These are phyloP conservation scores for Calcarius lapponicus DNA, from an alignment of 2,797 vertebrate genomes.

Conservation along the genomic window DNA sequence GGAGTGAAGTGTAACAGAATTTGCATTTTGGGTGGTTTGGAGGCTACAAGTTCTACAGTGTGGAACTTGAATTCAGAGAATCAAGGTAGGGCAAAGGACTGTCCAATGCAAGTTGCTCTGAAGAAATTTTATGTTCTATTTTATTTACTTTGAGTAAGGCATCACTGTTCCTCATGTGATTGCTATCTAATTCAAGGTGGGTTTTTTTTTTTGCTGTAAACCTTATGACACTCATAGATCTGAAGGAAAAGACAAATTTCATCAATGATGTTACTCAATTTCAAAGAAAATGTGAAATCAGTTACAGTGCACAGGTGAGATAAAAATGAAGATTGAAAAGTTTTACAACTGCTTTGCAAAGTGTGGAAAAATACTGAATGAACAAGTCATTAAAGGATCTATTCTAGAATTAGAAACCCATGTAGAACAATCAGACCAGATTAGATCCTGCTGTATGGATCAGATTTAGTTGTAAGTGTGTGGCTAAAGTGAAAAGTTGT, in stretches of 20 bases:
- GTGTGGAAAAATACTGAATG: neutral
- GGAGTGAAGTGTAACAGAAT: neutral
- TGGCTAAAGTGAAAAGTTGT: neutral
- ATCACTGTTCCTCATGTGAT: neutral
- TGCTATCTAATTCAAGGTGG: neutral
- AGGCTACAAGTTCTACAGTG: neutral
- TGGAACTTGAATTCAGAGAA: neutral
- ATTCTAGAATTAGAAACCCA: neutral
- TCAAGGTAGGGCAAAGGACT: neutral
- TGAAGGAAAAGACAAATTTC: neutral
- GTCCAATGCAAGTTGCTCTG: neutral
- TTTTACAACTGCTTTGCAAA: neutral
- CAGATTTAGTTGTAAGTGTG: neutral
- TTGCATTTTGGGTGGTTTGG: neutral
- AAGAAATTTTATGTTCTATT: neutral
- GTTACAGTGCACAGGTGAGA: neutral
- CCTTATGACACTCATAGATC: neutral
- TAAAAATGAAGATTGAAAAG: neutral
- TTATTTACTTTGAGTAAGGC: neutral
- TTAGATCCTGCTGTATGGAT: neutral
- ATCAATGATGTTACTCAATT: neutral
- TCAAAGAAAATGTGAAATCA: neutral
- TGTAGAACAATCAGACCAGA: neutral
- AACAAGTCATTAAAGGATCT: neutral
- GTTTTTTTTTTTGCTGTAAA: neutral